Evolutionary conservation across 2,113 vertebrate species (phyloP).

Genomic region (Rhynchopsitta pachyrhyncha): DNA sequence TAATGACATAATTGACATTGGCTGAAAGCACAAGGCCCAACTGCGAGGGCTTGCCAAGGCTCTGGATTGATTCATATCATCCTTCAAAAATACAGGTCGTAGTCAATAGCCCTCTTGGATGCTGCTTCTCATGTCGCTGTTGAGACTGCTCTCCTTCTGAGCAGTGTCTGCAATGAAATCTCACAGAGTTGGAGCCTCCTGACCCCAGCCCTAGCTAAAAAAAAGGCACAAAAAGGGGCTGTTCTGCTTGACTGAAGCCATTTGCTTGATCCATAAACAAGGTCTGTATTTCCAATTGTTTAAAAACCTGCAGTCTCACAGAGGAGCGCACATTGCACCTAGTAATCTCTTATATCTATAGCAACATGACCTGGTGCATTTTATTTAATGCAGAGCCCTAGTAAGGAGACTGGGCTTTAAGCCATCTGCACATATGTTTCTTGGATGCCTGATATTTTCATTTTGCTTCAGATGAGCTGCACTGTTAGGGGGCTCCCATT

Average conservation of each 20-base stretch:
- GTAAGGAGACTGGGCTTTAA: constrained; percentile 59
- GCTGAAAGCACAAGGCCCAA: constrained; percentile 61
- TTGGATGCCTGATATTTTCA: constrained; percentile 59
- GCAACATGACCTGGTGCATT: constrained; percentile 67
- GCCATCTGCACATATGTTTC: constrained; percentile 50
- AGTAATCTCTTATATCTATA: constrained; percentile 60
- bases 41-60: constrained; percentile 61
- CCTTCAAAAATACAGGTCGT: constrained; percentile 53
- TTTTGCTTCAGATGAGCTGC: constrained; percentile 65
- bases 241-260: constrained; percentile 23
- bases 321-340: constrained; percentile 27
- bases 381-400: constrained; percentile 63
- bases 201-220: neutral
- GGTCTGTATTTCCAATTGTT: constrained; percentile 51
- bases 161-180: neutral
- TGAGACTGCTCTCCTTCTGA: constrained; percentile 17
- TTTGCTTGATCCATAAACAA: constrained; percentile 45
- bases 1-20: constrained; percentile 80
- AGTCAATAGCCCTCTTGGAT: constrained; percentile 29
- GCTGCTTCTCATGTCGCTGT: neutral
- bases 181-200: neutral
- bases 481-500: constrained; percentile 59
- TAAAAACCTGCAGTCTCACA: constrained; percentile 49
- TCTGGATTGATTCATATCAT: constrained; percentile 63
- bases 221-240: neutral